Evolutionary conservation across 2,113 vertebrate species (phyloP).

Genomic region (Pleuronectes platessa): DNA sequence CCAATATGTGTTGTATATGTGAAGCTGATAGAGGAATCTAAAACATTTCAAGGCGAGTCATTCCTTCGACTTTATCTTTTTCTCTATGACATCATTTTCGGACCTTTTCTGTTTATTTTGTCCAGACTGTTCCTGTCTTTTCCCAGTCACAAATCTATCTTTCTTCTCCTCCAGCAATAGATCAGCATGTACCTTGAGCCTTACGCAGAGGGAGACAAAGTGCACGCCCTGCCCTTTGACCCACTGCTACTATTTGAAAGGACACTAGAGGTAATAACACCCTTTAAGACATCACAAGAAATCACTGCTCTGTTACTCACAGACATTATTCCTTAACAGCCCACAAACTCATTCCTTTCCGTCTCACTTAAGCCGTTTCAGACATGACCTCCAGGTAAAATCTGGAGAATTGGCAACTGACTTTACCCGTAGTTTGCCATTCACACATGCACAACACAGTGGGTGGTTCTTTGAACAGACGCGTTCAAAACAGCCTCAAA

Average conservation of each 20-base stretch:
- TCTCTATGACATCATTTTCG: not conserved
- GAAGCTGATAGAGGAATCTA: not conserved
- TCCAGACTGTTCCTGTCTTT: slow-evolving; percentile 10
- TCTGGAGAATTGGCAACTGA: too few relatives aligned
- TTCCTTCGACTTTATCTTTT: not conserved
- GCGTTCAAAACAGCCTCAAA: too few relatives aligned
- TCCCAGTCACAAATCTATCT: not conserved
- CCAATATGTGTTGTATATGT: too few relatives aligned
- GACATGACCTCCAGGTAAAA: too few relatives aligned
- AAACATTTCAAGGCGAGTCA: not conserved
- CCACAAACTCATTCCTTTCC: slow-evolving; percentile 10
- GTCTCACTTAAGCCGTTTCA: not conserved
- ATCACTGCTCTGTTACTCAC: slow-evolving; percentile 44
- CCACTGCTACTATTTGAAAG: slow-evolving; percentile 49
- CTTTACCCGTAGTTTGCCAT: too few relatives aligned
- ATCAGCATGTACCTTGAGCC: slow-evolving; percentile 14
- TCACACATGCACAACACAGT: too few relatives aligned
- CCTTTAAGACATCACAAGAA: slow-evolving; percentile 53
- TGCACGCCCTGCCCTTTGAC: slow-evolving; percentile 54
- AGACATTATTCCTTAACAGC: slow-evolving; percentile 30
- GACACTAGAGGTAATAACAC: slow-evolving; percentile 65
- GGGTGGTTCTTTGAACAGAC: too few relatives aligned
- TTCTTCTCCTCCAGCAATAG: slow-evolving; percentile 13
- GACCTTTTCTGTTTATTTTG: not conserved
- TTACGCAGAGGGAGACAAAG: slow-evolving; percentile 36